Conservation (phyloP, 2,797 vertebrate species). For the Erethizon dorsatum region DNA sequence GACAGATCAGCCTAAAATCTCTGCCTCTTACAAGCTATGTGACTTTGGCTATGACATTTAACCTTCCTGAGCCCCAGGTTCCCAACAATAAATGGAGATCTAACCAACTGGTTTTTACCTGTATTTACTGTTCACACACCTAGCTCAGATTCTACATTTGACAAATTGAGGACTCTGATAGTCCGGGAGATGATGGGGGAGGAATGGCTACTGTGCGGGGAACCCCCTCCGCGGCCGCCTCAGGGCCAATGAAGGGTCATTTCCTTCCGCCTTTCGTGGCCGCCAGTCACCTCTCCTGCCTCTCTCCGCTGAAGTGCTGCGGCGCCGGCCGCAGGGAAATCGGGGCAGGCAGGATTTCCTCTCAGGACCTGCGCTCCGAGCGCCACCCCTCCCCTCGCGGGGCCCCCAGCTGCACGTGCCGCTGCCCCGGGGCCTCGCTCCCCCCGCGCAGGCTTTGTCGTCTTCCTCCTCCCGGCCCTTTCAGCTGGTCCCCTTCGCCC, state of each 20-base stretch:
- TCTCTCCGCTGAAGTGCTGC: background rate
- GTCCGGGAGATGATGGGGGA: background rate
- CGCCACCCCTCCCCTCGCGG: background rate
- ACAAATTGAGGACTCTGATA: background rate
- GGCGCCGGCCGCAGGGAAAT: slow-evolving; percentile 69
- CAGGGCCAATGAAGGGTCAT: slow-evolving; percentile 77
- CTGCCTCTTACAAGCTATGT: background rate
- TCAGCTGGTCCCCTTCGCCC: background rate
- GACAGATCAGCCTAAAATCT: background rate
- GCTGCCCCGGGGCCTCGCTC: background rate
- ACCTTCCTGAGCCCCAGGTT: background rate
- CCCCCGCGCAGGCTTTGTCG: background rate
- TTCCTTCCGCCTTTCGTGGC: slow-evolving; percentile 76
- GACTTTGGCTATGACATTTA: background rate
- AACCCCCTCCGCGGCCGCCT: slow-evolving; percentile 54
- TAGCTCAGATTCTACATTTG: slow-evolving; percentile 8
- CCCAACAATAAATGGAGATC: background rate
- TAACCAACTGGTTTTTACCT: background rate
- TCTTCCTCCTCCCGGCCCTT: background rate
- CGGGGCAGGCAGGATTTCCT: slow-evolving; percentile 81
- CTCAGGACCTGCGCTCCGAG: slow-evolving; percentile 44
- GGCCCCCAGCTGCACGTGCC: slow-evolving; percentile 75
- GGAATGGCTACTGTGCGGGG: background rate
- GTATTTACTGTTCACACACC: background rate
- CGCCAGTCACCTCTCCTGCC: slow-evolving; percentile 54